phyloP scores from a whole-genome alignment of 1,140 invertebrate species.

The Drosophila parabipectinata region DNA sequence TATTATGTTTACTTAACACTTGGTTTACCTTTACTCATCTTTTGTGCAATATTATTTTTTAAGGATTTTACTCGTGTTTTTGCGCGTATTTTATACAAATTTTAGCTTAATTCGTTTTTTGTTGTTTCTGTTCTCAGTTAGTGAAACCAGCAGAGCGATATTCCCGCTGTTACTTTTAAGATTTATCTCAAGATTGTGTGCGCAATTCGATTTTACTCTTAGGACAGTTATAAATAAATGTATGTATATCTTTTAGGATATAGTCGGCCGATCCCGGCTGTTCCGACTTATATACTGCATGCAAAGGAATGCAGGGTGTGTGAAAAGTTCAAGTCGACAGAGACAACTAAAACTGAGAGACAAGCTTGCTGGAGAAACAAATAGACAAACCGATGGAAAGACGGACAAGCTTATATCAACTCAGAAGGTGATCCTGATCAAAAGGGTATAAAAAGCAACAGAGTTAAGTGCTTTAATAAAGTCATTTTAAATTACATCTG shows the following conservation, averaged over 20 bases:
- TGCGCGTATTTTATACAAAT: conserved; percentile 1
- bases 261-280: too few species aligned
- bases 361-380: too few species aligned
- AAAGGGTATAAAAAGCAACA: too few species aligned
- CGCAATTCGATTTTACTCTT: conserved; percentile 1
- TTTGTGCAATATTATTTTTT: conserved; percentile 49
- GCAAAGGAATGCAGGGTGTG: too few species aligned
- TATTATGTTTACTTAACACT: conserved; percentile 14
- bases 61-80: conserved; percentile 8
- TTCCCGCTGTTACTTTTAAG: conserved; percentile 11
- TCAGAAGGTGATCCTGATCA: too few species aligned
- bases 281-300: too few species aligned
- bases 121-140: conserved; percentile 7
- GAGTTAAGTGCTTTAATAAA: too few species aligned
- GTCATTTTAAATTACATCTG: too few species aligned
- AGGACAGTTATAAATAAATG: conserved; percentile 38
- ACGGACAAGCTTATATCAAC: too few species aligned
- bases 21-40: conserved; percentile 8
- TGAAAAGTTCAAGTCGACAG: too few species aligned
- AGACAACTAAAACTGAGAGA: too few species aligned
- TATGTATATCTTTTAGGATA: conserved; percentile 18
- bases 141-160: conserved; percentile 6
- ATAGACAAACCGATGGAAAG: too few species aligned
- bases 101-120: conserved; percentile 22
- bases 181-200: conserved; percentile 1